Evolutionary conservation across 1,140 invertebrate species (phyloP).

Genomic region (Anoplophora glabripennis): DNA sequence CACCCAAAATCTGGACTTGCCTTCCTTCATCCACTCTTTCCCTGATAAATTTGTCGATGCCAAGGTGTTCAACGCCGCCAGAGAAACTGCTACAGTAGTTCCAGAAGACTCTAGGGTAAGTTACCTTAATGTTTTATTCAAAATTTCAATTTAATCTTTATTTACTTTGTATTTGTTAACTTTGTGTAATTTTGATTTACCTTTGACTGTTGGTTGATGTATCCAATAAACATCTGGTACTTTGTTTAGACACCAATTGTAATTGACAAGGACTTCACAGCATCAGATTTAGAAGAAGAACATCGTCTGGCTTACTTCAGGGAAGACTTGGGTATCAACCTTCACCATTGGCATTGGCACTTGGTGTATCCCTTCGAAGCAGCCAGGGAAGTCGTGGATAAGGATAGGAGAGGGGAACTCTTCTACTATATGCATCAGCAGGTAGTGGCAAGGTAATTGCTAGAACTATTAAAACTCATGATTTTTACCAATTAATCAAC

Average conservation of each 20-base stretch:
- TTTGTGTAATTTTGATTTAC: too few relatives aligned
- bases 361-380: conserved; percentile 72
- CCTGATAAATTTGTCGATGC: conserved; percentile 77
- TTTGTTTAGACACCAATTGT: conserved; percentile 51
- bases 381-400: conserved; percentile 58
- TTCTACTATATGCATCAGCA: conserved; percentile 81
- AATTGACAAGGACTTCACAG: conserved; percentile 64
- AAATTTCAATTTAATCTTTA: too few relatives aligned
- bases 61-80: conserved; percentile 62
- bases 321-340: conserved; percentile 65
- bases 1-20: conserved; percentile 68
- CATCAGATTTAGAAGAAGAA: conserved; percentile 63
- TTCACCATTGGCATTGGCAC: conserved; percentile 85
- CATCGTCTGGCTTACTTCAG: conserved; percentile 66
- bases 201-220: too few relatives aligned
- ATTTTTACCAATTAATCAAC: too few relatives aligned
- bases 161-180: too few relatives aligned
- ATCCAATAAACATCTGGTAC: not conserved
- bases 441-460: conserved; percentile 63
- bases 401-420: conserved; percentile 70
- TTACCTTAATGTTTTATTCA: too few relatives aligned
- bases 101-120: conserved; percentile 59
- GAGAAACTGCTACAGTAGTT: conserved; percentile 66
- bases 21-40: conserved; percentile 68
- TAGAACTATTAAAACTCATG: conserved; percentile 33